phyloP scores from a whole-genome alignment of 2,797 vertebrate species.

The Hippopotamyrus pictus region DNA sequence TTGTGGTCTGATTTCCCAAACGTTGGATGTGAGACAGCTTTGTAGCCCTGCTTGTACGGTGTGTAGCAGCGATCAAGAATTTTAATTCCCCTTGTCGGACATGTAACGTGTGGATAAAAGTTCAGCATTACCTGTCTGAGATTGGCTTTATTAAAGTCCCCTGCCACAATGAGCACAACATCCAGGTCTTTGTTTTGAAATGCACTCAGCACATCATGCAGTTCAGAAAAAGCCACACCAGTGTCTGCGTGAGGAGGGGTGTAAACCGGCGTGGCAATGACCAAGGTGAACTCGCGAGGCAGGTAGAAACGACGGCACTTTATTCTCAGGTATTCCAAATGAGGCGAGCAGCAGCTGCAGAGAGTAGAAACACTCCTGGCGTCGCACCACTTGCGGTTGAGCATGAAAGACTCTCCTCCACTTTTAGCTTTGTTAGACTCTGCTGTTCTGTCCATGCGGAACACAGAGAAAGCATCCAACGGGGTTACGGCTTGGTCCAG shows the following conservation, averaged over 20 bases:
- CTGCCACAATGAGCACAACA: neutral
- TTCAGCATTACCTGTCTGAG: neutral
- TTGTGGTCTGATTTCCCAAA: neutral
- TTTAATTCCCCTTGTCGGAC: neutral
- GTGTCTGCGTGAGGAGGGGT: neutral
- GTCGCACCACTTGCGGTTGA: neutral
- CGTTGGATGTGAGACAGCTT: neutral
- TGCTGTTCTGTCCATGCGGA: neutral
- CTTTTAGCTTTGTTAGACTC: neutral
- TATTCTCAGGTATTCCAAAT: neutral
- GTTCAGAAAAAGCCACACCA: neutral
- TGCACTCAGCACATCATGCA: neutral
- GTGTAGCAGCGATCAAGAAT: neutral
- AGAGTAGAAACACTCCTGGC: neutral
- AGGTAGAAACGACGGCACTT: neutral
- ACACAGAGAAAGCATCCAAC: neutral
- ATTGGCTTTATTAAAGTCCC: neutral
- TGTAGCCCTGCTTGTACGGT: neutral
- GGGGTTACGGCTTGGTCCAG: neutral
- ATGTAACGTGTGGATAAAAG: neutral
- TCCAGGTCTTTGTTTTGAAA: neutral
- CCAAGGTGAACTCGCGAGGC: neutral
- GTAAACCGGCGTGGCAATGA: neutral
- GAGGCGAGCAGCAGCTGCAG: neutral
- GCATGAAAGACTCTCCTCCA: neutral